Evolutionary conservation across 2,113 vertebrate species (phyloP), one percentile per base, ranked within the genome.

Genomic region (Oriolus oriolus): DNA sequence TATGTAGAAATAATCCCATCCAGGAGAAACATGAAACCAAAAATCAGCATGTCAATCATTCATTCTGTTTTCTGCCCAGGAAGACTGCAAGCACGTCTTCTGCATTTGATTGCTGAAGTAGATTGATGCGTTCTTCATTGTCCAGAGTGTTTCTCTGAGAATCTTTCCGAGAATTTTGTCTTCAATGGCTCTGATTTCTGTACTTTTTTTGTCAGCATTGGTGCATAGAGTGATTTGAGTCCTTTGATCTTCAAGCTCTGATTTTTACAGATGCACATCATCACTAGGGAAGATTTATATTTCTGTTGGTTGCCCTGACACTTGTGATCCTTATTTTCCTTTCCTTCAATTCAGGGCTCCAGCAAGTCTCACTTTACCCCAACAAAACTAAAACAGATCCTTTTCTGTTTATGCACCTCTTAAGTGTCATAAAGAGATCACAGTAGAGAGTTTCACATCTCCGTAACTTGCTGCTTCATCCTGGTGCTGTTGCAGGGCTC

Each of bases 41-140:
- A 57, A 75, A 63, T 35, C 14, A 42, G 19, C 22, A 35, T 11
- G 42, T 27, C 13, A 14, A 9, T 41, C 2, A 41, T 45, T 73
- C 52, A 37, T 60, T 80, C 54, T 39, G 18, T 53, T 52, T 92
- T 85, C 42, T 63, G 53, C 26, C 39, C 30, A 53, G 16, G 11
- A 77, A n/a, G n/a, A 61, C 20, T 41, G 16, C 56, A 92, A 88
- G 26, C 28, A 35, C 54, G 14, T 74, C 22, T 80, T 90, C 83
- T 94, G 97, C 98, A 98, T 98, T 99, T 88, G 98, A 98, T 66
- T 98, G 98, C 75, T 99, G 98, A 13, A 99, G 97, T 27, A 98
- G 98, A 45, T 97, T 97, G 82, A 98, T 98, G 23, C 99, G 97
- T 92, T 99, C 98, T 96, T 98, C 97, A 24, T 98, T 98, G 96